Conservation (phyloP, 2,888 invertebrate species). For the Platycheirus albimanus region DNA sequence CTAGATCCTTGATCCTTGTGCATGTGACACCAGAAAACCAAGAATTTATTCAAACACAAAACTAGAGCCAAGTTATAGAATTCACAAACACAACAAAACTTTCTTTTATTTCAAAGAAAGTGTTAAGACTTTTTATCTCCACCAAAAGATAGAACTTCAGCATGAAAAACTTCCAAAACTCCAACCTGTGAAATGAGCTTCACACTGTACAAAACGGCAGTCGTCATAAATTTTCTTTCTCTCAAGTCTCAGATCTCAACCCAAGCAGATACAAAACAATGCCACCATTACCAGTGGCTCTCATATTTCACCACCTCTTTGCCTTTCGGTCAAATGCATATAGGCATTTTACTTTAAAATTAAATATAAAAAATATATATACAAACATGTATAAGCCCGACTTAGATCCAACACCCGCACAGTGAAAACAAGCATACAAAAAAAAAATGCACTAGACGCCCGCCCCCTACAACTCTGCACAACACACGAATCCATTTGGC, state of each 20-base stretch:
- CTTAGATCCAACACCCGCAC: constrained; percentile 62
- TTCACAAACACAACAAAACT: no score
- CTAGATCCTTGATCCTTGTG: no score
- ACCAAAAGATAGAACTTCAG: constrained; percentile 7
- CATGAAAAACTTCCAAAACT: constrained; percentile 14
- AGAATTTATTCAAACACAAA: no score
- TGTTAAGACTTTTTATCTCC: neutral
- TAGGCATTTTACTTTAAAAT: constrained; percentile 45
- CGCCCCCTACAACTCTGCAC: constrained; percentile 59
- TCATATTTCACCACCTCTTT: constrained; percentile 67
- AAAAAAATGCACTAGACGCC: constrained; percentile 73
- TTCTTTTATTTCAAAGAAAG: constrained; percentile 37
- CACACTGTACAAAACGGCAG: constrained; percentile 6
- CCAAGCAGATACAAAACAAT: constrained; percentile 19
- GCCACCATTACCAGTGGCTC: constrained; percentile 49
- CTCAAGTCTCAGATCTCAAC: constrained; percentile 14
- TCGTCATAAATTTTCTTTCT: constrained; percentile 52
- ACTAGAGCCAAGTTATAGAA: no score
- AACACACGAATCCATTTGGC: constrained; percentile 72
- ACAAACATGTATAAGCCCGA: neutral
- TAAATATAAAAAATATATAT: constrained; percentile 1
- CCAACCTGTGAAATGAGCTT: constrained; percentile 49
- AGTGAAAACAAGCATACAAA: constrained; percentile 55
- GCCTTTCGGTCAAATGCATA: constrained; percentile 48
- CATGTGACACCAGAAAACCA: no score